phyloP scores from a whole-genome alignment of 1,140 invertebrate species.

The Mactra quadrangularis region DNA sequence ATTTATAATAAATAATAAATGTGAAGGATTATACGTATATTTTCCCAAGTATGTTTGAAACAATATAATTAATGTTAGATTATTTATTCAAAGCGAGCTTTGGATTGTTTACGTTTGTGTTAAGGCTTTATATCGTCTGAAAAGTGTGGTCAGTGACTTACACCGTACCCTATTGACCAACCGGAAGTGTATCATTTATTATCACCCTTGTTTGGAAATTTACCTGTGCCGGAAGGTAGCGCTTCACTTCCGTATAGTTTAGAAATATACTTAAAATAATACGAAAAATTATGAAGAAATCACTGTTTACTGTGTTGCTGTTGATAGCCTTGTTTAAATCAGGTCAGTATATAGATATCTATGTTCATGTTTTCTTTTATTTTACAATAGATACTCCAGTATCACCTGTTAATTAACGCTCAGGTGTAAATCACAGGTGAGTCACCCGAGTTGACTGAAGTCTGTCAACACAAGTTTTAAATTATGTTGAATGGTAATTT shows the following conservation, averaged over 20 bases:
- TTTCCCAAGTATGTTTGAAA: no score
- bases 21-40: no score
- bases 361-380: neutral
- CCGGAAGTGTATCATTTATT: slow-evolving; percentile 20
- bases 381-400: neutral
- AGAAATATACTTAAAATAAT: neutral
- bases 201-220: slow-evolving; percentile 6
- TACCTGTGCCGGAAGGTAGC: neutral
- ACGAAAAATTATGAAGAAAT: neutral
- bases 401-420: slow-evolving; percentile 1
- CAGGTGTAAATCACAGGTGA: slow-evolving; percentile 38
- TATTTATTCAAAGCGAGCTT: no score
- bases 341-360: slow-evolving; percentile 4
- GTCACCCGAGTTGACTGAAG: no score
- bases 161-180: no score
- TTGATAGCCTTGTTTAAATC: slow-evolving; percentile 1
- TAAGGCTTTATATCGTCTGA: no score
- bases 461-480: no score
- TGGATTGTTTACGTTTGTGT: no score
- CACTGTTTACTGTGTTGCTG: neutral
- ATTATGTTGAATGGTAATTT: no score
- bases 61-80: no score
- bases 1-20: no score
- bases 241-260: slow-evolving; percentile 26
- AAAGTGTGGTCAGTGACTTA: no score